phyloP scores from a whole-genome alignment of 2,113 vertebrate species.

The Actenoides hombroni region DNA sequence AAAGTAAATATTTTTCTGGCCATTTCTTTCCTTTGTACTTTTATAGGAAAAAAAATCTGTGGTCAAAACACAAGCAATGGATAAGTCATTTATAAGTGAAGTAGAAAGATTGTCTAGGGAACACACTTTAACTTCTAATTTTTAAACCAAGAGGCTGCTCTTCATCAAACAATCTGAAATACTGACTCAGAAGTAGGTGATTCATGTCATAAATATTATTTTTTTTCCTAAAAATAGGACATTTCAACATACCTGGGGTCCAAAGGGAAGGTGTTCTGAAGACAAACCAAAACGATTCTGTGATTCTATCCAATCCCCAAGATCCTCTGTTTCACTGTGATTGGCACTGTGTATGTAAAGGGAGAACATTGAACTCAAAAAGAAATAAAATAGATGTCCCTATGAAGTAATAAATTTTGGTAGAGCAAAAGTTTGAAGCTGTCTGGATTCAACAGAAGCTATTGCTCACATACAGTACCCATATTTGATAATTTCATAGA shows the following conservation, averaged over 20 bases:
- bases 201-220: background rate
- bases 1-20: background rate
- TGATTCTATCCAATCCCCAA: background rate
- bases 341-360: background rate
- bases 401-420: background rate
- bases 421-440: background rate
- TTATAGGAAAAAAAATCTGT: background rate
- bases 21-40: background rate
- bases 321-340: background rate
- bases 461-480: background rate
- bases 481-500: background rate
- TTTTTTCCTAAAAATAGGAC: background rate
- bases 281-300: background rate
- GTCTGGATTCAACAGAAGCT: background rate
- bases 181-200: background rate
- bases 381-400: background rate
- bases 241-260: background rate
- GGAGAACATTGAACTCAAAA: background rate
- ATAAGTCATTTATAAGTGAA: background rate
- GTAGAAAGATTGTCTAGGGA: background rate
- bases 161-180: background rate
- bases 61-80: background rate
- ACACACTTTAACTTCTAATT: background rate
- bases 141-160: background rate
- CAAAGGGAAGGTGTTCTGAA: background rate